Percentiles rank a stretch among this genome's conserved stretches.
Conservation (phyloP, 2,113 vertebrate genomes). For the Leptosomus discolor region DNA sequence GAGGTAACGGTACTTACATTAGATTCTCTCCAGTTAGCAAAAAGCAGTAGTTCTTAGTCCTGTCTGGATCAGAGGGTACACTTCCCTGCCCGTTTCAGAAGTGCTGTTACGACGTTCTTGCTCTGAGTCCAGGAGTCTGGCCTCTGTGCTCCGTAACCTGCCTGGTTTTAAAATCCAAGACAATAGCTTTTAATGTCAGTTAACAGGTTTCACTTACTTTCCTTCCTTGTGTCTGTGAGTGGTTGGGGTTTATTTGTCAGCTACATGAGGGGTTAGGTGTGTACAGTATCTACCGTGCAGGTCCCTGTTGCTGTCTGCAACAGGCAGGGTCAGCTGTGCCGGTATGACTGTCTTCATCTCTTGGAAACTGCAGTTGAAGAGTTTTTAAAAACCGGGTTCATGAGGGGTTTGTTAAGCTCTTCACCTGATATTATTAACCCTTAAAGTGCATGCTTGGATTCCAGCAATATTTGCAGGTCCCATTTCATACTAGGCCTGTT, state of each 20-base stretch:
- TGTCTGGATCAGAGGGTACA: neutral
- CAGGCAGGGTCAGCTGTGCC: neutral
- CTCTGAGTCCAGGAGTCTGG: neutral
- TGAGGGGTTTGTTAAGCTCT: neutral
- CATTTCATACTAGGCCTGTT: neutral
- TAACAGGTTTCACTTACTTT: neutral
- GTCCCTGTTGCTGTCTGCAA: neutral
- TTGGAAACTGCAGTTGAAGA: neutral
- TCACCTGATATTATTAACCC: neutral
- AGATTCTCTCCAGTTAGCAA: neutral
- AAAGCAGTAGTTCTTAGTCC: neutral
- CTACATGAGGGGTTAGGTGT: neutral
- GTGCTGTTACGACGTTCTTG: neutral
- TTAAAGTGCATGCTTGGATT: neutral
- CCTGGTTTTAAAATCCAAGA: neutral
- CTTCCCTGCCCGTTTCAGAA: neutral
- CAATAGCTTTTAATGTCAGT: neutral
- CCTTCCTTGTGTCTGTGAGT: neutral
- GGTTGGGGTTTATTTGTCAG: neutral
- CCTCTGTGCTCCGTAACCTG: neutral
- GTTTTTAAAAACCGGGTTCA: neutral
- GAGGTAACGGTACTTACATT: constrained; percentile 17
- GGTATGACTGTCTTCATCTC: neutral
- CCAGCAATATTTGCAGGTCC: neutral
- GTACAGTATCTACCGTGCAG: accelerated